Evolutionary conservation across 2,113 vertebrate genomes (phyloP).

Genomic region (Solenodon paradoxus): DNA sequence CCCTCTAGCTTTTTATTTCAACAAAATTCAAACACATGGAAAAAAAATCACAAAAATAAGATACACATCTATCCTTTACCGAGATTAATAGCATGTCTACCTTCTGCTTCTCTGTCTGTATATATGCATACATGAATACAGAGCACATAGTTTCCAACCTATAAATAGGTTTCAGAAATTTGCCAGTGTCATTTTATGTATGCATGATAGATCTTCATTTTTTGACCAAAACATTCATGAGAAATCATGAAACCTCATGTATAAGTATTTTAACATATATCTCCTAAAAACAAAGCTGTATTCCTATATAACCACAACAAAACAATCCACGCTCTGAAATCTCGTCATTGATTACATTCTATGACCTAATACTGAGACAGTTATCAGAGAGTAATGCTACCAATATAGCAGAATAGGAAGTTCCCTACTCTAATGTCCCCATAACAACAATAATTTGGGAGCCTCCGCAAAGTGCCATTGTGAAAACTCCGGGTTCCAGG

Average conservation of each 20-base stretch:
- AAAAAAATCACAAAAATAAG: background rate
- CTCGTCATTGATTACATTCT: background rate
- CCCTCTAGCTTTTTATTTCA: background rate
- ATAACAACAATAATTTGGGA: background rate
- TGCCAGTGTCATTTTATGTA: background rate
- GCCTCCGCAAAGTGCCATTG: background rate
- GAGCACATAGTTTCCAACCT: background rate
- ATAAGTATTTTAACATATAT: background rate
- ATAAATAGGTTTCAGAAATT: background rate
- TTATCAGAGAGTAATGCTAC: background rate
- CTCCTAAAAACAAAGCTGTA: background rate
- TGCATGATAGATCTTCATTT: background rate
- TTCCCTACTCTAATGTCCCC: background rate
- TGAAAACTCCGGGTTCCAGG: background rate
- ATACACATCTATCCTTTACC: background rate
- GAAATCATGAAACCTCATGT: background rate
- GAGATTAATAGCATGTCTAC: background rate
- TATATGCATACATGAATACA: background rate
- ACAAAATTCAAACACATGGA: background rate
- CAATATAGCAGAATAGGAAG: background rate
- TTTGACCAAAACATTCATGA: background rate
- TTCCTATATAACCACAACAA: background rate
- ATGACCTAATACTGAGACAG: background rate
- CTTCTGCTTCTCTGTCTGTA: background rate
- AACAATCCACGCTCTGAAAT: background rate